A percentile compares a stretch with the other conserved stretches of the same genome.
phyloP scores from a whole-genome alignment of 2,888 invertebrate species.

The Holacanthella duospinosa region DNA sequence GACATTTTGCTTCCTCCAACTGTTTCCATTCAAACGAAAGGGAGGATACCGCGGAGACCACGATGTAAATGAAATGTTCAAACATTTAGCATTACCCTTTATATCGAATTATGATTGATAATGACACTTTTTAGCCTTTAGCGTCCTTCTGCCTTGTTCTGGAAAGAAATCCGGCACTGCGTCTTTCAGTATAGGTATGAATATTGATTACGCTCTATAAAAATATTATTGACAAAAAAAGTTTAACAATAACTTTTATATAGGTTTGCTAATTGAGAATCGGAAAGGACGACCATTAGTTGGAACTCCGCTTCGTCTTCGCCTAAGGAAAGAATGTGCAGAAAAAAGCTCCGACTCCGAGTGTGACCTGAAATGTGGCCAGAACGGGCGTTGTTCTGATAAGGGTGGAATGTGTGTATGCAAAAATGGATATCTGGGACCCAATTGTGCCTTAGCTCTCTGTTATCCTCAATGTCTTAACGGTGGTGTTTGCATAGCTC shows the following conservation, averaged over 20 bases:
- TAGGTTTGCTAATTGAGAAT: constrained; percentile 67
- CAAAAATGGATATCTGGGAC: constrained; percentile 64
- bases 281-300: constrained; percentile 66
- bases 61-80: constrained; percentile 53
- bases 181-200: constrained; percentile 58
- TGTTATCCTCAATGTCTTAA: constrained; percentile 90
- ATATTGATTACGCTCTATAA: background rate
- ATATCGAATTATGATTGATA: background rate
- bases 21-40: constrained; percentile 73
- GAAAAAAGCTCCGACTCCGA: constrained; percentile 84
- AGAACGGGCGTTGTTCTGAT: constrained; percentile 68
- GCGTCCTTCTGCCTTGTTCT: constrained; percentile 73
- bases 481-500: constrained; percentile 81
- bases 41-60: constrained; percentile 71
- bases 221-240: background rate
- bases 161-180: constrained; percentile 80
- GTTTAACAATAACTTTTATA: background rate
- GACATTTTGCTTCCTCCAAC: constrained; percentile 74
- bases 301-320: constrained; percentile 75
- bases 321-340: constrained; percentile 84
- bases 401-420: constrained; percentile 75
- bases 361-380: constrained; percentile 75
- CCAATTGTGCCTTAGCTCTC: constrained; percentile 74
- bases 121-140: constrained; percentile 64
- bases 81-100: background rate